Evolutionary conservation across 2,113 vertebrate species (phyloP).

Genomic region (Gobius niger): DNA sequence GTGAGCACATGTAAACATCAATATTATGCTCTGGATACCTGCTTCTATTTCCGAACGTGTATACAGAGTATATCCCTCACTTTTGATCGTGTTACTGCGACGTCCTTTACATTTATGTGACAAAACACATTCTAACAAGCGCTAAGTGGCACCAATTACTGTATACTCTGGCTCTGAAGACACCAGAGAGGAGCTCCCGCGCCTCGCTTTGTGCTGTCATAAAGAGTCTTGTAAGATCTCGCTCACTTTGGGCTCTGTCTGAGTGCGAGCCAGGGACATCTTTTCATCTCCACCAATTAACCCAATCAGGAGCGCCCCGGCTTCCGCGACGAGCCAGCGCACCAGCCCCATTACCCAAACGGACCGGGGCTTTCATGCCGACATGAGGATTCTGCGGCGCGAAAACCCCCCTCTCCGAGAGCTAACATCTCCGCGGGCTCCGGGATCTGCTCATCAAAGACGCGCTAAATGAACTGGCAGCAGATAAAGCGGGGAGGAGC

Average conservation of each 20-base stretch:
- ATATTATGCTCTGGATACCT: not conserved
- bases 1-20: too few relatives aligned
- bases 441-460: not conserved
- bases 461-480: not conserved
- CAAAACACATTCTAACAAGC: constrained; percentile 5
- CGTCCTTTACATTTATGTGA: not conserved
- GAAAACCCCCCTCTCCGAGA: not conserved
- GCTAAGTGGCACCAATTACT: not conserved
- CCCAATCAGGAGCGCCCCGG: not conserved
- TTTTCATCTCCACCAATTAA: constrained; percentile 7
- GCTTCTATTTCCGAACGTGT: not conserved
- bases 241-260: not conserved
- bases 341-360: not conserved
- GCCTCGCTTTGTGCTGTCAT: not conserved
- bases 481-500: not conserved
- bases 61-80: not conserved
- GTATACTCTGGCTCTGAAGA: not conserved
- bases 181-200: not conserved
- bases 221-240: not conserved
- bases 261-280: not conserved
- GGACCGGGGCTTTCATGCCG: not conserved
- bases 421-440: not conserved
- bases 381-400: not conserved
- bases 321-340: not conserved
- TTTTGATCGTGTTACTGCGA: not conserved